Evolutionary conservation across 2,797 vertebrate genomes (phyloP), one percentile per base, ranked within the genome.

Genomic region (Leptoclinus maculatus): DNA sequence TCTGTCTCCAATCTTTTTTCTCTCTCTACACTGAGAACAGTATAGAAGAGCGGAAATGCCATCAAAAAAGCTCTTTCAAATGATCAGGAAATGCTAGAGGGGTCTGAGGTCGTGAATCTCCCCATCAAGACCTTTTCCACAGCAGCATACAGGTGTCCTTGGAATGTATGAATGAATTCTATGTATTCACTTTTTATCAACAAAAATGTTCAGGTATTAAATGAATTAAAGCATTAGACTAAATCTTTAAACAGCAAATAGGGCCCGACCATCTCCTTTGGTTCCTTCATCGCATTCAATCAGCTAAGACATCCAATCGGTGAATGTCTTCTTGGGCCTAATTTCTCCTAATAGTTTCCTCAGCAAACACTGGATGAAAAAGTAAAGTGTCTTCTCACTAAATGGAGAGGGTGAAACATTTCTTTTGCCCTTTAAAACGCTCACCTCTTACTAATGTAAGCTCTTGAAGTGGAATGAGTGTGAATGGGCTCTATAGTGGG

Each of bases 21-120:
- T 62, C 67, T 72, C 8, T 29, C 41, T 29, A 71, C 45, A 43
- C 38, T 66, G 21, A 79, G 45, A 83, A 79, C 49, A 72, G 67
- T 27, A 85, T 83, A 83, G 83, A 80, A 56, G 66, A 80, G 69
- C 38, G 68, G 60, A 74, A 82, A 84, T 66, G 75, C 27, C 71
- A 79, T 88, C 63, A 79, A 80, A 80, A 72, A n/a, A n/a, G n/a
- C n/a, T n/a, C n/a, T n/a, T n/a, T n/a, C n/a, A n/a, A n/a, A n/a
- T n/a, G n/a, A n/a, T n/a, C n/a, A n/a, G n/a, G n/a, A n/a, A n/a
- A 76, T 53, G 83, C 82, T 70, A 25, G 19, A 71, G 56, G 63
- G 66, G 56, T 75, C 66, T 71, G 38, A 71, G 64, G 71, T 27
- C 36, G 66, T 58, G 51, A 80, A 75, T 71, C 34, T 83, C 45